These are phyloP conservation scores for Ceyx erithaca DNA, from an alignment of 2,797 vertebrate species.

Conservation along the genomic window DNA sequence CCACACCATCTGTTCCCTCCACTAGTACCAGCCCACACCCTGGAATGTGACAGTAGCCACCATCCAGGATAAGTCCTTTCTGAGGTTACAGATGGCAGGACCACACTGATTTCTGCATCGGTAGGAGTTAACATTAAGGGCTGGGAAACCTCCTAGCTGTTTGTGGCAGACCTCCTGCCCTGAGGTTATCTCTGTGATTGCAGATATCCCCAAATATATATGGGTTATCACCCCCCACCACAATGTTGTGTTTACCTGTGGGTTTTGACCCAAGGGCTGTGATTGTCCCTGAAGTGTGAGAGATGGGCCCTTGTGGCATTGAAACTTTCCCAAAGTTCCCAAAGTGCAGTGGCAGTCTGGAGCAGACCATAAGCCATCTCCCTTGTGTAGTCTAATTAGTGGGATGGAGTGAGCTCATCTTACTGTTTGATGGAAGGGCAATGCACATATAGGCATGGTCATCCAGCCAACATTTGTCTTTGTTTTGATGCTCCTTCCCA, in stretches of 20 bases:
- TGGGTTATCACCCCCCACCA: neutral
- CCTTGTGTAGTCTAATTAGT: neutral
- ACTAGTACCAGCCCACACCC: neutral
- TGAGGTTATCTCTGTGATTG: neutral
- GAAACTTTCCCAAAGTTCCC: neutral
- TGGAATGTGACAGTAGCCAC: neutral
- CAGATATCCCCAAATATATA: neutral
- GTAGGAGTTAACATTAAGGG: neutral
- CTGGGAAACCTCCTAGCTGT: neutral
- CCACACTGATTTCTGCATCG: neutral
- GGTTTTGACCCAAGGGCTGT: neutral
- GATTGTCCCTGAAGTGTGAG: neutral
- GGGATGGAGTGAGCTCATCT: neutral
- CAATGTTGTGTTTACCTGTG: neutral
- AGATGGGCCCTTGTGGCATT: neutral
- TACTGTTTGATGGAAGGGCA: neutral
- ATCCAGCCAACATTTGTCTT: fast-evolving
- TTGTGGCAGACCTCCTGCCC: neutral
- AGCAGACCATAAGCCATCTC: neutral
- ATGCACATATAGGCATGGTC: neutral
- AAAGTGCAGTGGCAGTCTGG: neutral
- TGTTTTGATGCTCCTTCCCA: neutral
- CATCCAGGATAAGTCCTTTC: neutral
- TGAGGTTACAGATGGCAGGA: neutral
- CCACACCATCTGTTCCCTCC: neutral